Conservation (phyloP, 2,888 invertebrate genomes). For the Dasypolia templi region DNA sequence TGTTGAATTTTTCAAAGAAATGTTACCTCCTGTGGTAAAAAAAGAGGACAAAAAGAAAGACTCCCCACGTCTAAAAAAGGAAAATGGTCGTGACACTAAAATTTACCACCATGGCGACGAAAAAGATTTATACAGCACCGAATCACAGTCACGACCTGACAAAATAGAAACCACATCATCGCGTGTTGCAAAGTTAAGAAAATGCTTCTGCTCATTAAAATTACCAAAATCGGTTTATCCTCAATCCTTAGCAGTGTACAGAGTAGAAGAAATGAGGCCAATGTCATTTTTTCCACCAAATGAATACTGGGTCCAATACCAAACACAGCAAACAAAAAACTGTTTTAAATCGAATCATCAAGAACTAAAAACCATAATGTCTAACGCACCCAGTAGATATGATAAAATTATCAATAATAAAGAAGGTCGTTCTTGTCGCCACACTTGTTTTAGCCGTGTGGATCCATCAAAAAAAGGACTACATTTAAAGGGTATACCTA, state of each 20-base stretch:
- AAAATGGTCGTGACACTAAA: neutral
- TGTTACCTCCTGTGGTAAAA: slow-evolving; percentile 21
- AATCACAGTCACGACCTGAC: slow-evolving; percentile 37
- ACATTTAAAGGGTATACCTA: slow-evolving; percentile 7
- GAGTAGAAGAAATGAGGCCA: slow-evolving; percentile 55
- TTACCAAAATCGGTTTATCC: slow-evolving; percentile 54
- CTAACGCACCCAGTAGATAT: slow-evolving; percentile 64
- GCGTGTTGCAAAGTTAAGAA: slow-evolving; percentile 66
- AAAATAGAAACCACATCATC: slow-evolving; percentile 61
- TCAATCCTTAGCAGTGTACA: slow-evolving; percentile 34
- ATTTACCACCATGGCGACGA: slow-evolving; percentile 11
- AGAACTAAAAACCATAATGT: slow-evolving; percentile 28
- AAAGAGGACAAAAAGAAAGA: neutral
- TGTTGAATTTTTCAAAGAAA: slow-evolving; percentile 65
- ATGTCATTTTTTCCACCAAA: slow-evolving; percentile 52
- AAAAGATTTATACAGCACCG: neutral
- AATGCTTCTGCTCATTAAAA: slow-evolving; percentile 74
- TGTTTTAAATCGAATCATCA: neutral
- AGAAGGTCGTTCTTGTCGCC: slow-evolving; percentile 1
- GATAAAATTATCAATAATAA: slow-evolving; percentile 64
- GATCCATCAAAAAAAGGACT: neutral
- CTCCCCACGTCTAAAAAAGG: neutral
- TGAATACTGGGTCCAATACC: slow-evolving; percentile 60
- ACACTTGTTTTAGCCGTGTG: neutral
- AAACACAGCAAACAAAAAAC: slow-evolving; percentile 52